phyloP scores from a whole-genome alignment of 2,113 vertebrate genomes.

The Pangasianodon hypophthalmus region DNA sequence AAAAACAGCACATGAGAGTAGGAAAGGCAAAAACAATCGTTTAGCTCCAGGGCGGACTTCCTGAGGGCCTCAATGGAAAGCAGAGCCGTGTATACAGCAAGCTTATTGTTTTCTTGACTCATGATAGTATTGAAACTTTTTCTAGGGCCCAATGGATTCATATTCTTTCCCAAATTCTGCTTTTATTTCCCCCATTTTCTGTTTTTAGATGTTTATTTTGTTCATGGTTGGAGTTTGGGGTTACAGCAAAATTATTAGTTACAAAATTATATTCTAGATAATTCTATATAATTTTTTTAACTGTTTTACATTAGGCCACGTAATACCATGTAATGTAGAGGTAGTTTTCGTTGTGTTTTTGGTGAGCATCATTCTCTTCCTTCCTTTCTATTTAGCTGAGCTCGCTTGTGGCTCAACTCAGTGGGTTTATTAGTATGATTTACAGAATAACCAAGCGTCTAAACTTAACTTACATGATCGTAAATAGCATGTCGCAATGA shows the following conservation, averaged over 20 bases:
- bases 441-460: neutral
- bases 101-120: constrained; percentile 2
- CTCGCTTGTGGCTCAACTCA: neutral
- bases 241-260: neutral
- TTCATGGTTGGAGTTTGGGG: neutral
- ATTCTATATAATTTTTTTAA: no score
- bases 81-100: constrained; percentile 2
- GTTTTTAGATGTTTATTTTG: neutral
- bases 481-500: neutral
- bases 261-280: neutral
- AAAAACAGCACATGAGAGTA: constrained; percentile 36
- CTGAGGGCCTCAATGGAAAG: constrained; percentile 44
- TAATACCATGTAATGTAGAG: neutral
- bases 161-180: neutral
- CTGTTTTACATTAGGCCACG: neutral
- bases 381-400: neutral
- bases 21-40: constrained; percentile 55
- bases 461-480: neutral
- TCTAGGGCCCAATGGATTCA: neutral
- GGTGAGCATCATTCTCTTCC: no score
- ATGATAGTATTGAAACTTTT: constrained; percentile 11
- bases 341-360: neutral
- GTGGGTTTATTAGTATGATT: neutral
- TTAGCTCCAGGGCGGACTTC: constrained; percentile 48
- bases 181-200: neutral